Base-by-base conservation (phyloP, 2,888 invertebrate species). In the Mylabris sibirica region DNA sequence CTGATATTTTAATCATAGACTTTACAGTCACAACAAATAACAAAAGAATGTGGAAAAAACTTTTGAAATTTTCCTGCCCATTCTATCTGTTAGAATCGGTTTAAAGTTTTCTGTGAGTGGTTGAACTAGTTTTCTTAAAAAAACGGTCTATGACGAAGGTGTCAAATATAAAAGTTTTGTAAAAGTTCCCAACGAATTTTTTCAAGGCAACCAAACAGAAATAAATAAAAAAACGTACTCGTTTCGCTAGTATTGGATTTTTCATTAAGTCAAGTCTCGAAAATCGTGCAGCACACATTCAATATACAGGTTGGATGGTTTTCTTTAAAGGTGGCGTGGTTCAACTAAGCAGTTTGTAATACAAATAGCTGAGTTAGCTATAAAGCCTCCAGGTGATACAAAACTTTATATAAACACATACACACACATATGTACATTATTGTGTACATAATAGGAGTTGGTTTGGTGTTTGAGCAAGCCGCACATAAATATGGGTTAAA, bases 331-430 rank as follows among this genome's bases (percentile, higher is more conserved):
- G 62, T 63, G 65, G 59, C 65, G 70, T 63, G 63, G 67, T 64
- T 67, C 67, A 70, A 67, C 69, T 73, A 75, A 76, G 73, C 73
- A 75, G 74, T 74, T 76, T 76, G 74, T 74, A 76, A 76, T 74
- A 74, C 71, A 74, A 74, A 74, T 70, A 69, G 72, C 64, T 60
- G 70, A 74, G 73, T 73, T 73, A 75, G 68, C 71, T 68, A 71
- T 71, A 71, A 53, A 71, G 71, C 71, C 71, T 61, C 68, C 70
- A 72, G 74, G 74, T 74, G 71, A 73, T 72, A 69, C 73, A 71
- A 71, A 76, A 76, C 74, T 76, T 75, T 74, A 69, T 70, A 73
- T 73, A 76, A 75, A 75, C 72, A 75, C 22, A 22, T 24, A 22
- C 53, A 22, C 11, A 22, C 4, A 53, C 8, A 49, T n/a, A n/a